Evolutionary conservation across 2,113 vertebrate species (phyloP).

Genomic region (Ictalurus furcatus): DNA sequence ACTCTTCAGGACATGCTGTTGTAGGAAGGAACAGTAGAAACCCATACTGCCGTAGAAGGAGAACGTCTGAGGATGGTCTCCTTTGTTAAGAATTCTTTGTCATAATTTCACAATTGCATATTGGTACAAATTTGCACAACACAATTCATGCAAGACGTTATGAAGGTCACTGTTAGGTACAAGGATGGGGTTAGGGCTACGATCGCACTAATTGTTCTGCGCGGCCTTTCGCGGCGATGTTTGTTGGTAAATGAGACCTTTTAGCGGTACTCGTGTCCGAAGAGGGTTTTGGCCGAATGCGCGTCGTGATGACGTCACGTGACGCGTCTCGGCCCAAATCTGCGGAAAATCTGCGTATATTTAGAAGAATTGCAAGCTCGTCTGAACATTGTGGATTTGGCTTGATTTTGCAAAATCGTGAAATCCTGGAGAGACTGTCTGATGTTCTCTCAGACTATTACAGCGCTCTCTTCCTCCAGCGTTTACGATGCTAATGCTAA

Average conservation of each 20-base stretch:
- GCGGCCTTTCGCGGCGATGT: no score
- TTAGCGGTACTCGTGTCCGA: no score
- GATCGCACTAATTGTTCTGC: no score
- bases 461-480: neutral
- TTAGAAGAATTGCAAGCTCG: no score
- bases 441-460: neutral
- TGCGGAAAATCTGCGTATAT: no score
- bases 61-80: neutral
- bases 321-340: no score
- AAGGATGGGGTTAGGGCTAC: neutral
- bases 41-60: neutral
- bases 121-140: neutral
- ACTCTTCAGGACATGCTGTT: neutral
- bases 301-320: no score
- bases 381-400: no score
- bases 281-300: no score
- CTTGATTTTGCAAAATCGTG: no score
- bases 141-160: neutral
- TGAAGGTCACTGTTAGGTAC: neutral
- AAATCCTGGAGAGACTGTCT: no score
- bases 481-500: neutral
- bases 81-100: neutral
- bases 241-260: no score
- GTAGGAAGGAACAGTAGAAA: neutral
- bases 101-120: neutral